Conservation (phyloP, 2,797 vertebrate species). For the Chloroceryle amazona region DNA sequence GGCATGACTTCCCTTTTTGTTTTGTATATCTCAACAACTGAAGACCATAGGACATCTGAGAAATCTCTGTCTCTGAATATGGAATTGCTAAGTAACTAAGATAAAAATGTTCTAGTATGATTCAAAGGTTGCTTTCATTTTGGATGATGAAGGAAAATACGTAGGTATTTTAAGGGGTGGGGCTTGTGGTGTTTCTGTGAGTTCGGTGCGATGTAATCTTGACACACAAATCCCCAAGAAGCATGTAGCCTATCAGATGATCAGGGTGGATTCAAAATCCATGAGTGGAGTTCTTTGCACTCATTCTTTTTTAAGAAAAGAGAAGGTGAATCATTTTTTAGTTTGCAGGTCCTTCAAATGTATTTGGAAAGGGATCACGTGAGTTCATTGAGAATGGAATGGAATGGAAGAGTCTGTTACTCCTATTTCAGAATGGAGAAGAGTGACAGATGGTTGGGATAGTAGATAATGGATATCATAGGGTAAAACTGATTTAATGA, state of each 20-base stretch:
- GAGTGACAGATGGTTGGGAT: background rate
- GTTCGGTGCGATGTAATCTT: background rate
- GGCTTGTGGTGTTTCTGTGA: background rate
- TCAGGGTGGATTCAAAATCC: background rate
- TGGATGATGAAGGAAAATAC: background rate
- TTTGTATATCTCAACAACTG: background rate
- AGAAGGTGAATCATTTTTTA: background rate
- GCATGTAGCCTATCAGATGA: background rate
- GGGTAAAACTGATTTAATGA: background rate
- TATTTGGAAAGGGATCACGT: background rate
- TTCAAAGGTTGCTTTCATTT: background rate
- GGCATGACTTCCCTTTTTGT: background rate
- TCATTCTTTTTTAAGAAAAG: background rate
- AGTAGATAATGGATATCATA: background rate
- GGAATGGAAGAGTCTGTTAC: background rate
- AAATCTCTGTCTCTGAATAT: background rate
- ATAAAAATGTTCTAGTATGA: background rate
- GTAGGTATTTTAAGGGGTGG: background rate
- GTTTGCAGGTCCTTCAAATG: background rate
- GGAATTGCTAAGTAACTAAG: background rate
- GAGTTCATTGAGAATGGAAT: background rate
- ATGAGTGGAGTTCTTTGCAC: background rate
- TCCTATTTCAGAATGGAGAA: background rate
- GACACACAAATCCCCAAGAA: background rate
- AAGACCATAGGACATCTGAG: background rate